These are phyloP conservation scores for Empis stercorea DNA, from an alignment of 2,888 invertebrate genomes.

Conservation along the genomic window DNA sequence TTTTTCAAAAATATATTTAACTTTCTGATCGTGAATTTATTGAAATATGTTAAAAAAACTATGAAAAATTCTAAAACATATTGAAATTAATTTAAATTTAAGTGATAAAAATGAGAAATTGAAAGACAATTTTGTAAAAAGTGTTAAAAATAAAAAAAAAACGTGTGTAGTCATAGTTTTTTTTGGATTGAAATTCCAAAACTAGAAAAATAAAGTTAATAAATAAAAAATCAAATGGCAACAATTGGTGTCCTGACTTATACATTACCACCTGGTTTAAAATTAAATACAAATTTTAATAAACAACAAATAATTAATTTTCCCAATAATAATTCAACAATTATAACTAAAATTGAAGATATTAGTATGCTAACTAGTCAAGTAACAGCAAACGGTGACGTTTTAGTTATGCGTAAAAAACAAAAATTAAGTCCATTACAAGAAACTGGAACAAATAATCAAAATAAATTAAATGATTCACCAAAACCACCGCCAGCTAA, in stretches of 20 bases:
- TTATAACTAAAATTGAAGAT: constrained; percentile 31
- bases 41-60: no score
- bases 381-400: constrained; percentile 20
- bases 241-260: constrained; percentile 28
- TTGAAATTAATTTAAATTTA: not conserved
- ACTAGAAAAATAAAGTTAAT: not conserved
- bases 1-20: not conserved
- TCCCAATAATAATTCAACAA: constrained; percentile 6
- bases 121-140: not conserved
- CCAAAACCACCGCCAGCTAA: constrained; percentile 11
- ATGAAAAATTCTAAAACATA: no score
- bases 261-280: constrained; percentile 21
- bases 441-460: constrained; percentile 9
- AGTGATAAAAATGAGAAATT: not conserved
- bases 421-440: constrained; percentile 10
- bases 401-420: constrained; percentile 15
- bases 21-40: no score
- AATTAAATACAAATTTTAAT: constrained; percentile 14
- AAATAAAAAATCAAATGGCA: constrained; percentile 21
- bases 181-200: not conserved
- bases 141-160: not conserved
- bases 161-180: no score
- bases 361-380: constrained; percentile 26
- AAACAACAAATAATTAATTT: constrained; percentile 9
- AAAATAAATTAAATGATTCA: not conserved